A percentile compares a stretch with the other conserved stretches of the same genome.
Conservation (phyloP, 30 jellyfish, hydroid and myxozoan species). For the Aurelia sp. region DNA sequence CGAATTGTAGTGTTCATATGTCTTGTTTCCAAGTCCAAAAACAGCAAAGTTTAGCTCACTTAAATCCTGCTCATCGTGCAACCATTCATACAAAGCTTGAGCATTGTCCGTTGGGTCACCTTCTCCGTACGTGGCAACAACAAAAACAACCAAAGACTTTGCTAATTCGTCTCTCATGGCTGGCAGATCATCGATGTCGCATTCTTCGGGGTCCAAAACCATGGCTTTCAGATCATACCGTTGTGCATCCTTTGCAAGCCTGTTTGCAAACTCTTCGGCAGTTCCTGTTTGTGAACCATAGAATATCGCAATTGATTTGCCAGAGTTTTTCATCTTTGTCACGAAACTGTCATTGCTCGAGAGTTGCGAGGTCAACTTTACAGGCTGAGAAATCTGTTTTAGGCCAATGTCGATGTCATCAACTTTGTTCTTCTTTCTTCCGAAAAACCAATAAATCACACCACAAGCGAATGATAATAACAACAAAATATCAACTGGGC, state of each 20-base stretch:
- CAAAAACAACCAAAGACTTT: constrained; percentile 76
- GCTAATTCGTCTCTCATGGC: constrained; percentile 70
- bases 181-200: constrained; percentile 81
- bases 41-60: constrained; percentile 86
- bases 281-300: constrained; percentile 99
- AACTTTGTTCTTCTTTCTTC: constrained; percentile 34
- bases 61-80: constrained; percentile 87
- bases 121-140: constrained; percentile 96
- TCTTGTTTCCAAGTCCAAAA: constrained; percentile 96
- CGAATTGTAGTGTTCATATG: constrained; percentile 93
- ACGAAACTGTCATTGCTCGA: constrained; percentile 64
- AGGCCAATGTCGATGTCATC: constrained; percentile 62
- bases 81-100: constrained; percentile 88
- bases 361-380: constrained; percentile 17
- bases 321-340: constrained; percentile 84
- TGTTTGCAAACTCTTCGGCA: constrained; percentile 92
- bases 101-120: constrained; percentile 99
- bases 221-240: constrained; percentile 83
- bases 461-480: constrained; percentile 65
- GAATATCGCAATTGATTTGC: constrained; percentile 86
- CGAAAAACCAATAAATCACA: constrained; percentile 60
- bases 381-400: constrained; percentile 39
- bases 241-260: constrained; percentile 90
- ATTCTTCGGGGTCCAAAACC: constrained; percentile 97
- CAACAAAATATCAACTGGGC: constrained; percentile 77